Conservation (phyloP, 2,113 vertebrate species). For the Empidonax traillii region DNA sequence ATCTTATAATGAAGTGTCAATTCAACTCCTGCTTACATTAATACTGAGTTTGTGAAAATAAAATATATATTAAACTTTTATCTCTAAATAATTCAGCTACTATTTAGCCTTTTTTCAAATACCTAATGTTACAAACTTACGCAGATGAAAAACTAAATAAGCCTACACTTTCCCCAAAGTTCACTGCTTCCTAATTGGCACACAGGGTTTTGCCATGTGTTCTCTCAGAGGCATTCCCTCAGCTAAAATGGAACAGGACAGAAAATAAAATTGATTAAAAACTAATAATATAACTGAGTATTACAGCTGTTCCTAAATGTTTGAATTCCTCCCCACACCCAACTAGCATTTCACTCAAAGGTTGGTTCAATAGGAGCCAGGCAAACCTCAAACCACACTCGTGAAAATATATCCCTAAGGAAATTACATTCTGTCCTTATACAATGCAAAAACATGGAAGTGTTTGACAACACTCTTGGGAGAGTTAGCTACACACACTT, state of each 20-base stretch:
- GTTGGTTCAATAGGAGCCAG: background rate
- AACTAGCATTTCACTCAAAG: background rate
- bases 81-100: background rate
- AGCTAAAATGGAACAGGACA: background rate
- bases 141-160: background rate
- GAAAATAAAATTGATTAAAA: background rate
- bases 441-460: background rate
- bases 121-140: background rate
- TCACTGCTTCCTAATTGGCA: background rate
- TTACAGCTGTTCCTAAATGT: background rate
- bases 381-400: background rate
- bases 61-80: background rate
- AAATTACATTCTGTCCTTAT: background rate
- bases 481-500: background rate
- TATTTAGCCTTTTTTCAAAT: background rate
- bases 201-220: background rate
- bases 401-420: background rate
- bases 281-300: background rate
- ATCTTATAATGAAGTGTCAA: background rate
- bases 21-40: background rate
- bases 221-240: background rate
- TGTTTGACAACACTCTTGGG: background rate
- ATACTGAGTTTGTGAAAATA: background rate
- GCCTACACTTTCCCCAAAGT: background rate
- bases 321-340: accelerated